Conservation (phyloP, 2,113 vertebrate species). For the Tichodroma muraria region DNA sequence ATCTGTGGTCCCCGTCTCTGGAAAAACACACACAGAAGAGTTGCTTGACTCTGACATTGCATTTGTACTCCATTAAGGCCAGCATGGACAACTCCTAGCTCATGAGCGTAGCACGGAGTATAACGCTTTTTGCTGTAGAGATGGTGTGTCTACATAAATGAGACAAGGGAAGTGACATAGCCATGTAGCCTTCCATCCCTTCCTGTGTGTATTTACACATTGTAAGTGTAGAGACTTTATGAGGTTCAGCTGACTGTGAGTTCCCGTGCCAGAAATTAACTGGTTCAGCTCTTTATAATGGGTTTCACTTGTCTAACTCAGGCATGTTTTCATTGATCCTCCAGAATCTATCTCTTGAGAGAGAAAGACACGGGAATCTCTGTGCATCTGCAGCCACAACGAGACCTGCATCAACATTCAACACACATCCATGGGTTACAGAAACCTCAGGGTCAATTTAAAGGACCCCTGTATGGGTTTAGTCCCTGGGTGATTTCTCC, state of each 20-base stretch:
- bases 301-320: neutral
- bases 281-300: neutral
- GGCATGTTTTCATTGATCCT: neutral
- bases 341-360: neutral
- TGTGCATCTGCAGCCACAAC: neutral
- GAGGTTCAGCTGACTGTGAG: neutral
- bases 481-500: neutral
- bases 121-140: neutral
- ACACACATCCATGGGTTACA: neutral
- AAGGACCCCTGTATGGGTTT: neutral
- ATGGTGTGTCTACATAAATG: too few relatives aligned
- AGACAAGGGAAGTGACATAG: accelerated
- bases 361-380: accelerated
- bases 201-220: neutral
- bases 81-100: accelerated
- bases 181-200: accelerated
- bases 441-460: neutral
- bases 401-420: neutral
- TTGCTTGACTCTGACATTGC: neutral
- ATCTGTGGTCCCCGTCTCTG: neutral
- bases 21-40: neutral
- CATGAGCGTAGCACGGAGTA: accelerated
- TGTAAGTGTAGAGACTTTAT: neutral
- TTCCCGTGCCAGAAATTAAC: neutral
- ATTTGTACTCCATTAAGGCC: neutral